Conservation (phyloP, 2,888 invertebrate genomes). For the Troides aeacus region DNA sequence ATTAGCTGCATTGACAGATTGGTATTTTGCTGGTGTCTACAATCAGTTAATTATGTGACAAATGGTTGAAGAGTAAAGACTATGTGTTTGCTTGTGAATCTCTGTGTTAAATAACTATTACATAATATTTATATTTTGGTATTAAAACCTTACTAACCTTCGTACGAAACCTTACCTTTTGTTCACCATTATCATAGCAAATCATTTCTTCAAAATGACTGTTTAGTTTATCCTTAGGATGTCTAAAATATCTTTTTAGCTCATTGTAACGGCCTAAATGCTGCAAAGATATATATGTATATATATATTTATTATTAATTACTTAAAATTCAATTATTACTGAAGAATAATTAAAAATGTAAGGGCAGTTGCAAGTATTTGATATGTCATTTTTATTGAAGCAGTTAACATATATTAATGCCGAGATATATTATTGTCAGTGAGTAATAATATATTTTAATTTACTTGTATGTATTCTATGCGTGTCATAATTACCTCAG, state of each 20-base stretch:
- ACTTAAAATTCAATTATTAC: not conserved
- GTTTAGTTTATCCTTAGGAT: constrained; percentile 57
- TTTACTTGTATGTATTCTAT: not conserved
- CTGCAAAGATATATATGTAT: constrained; percentile 41
- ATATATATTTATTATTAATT: not conserved
- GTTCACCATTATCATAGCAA: constrained; percentile 53
- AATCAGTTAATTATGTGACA: not conserved
- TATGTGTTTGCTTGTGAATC: too few species aligned
- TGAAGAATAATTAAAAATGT: not conserved
- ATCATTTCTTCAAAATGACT: constrained; percentile 68
- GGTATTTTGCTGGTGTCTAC: not conserved
- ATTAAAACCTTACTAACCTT: too few species aligned
- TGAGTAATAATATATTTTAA: too few species aligned
- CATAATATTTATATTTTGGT: too few species aligned
- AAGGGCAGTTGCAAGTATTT: not conserved
- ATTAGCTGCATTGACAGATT: not conserved
- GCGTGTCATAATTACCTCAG: constrained; percentile 55
- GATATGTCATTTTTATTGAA: too few species aligned
- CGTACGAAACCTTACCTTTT: constrained; percentile 46
- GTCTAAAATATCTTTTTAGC: constrained; percentile 56
- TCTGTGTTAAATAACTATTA: too few species aligned
- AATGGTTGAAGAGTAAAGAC: not conserved
- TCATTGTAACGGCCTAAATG: constrained; percentile 67
- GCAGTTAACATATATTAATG: too few species aligned
- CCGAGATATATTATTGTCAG: too few species aligned